Percentiles rank a stretch among this genome's conserved stretches.
These are phyloP conservation scores for Alloscopus bannaensis DNA, from an alignment of 2,888 invertebrate genomes.

Conservation along the genomic window DNA sequence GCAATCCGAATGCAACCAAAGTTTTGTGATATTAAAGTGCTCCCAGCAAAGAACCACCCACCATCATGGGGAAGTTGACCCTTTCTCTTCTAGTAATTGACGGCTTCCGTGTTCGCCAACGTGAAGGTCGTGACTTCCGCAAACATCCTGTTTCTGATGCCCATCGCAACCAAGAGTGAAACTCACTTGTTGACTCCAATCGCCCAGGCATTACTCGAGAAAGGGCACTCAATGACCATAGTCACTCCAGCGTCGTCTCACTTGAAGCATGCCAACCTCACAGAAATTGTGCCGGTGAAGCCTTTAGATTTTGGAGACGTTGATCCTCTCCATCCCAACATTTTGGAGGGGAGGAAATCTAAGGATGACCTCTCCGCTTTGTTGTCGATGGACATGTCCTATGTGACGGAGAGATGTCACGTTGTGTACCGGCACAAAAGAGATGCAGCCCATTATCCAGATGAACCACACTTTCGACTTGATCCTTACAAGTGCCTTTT, in stretches of 20 bases:
- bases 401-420: constrained; percentile 42
- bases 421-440: constrained; percentile 33
- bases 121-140: too few species aligned
- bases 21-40: too few species aligned
- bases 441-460: constrained; percentile 64
- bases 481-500: constrained; percentile 77
- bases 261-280: constrained; percentile 73
- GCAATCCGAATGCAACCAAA: too few species aligned
- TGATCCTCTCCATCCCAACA: background rate
- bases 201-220: constrained; percentile 27
- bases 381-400: constrained; percentile 38
- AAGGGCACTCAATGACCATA: constrained; percentile 43
- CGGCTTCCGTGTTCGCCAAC: too few species aligned
- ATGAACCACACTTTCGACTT: constrained; percentile 76
- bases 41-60: too few species aligned
- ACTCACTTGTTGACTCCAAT: constrained; percentile 56
- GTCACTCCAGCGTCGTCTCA: constrained; percentile 17
- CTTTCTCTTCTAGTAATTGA: too few species aligned
- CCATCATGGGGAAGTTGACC: too few species aligned
- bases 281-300: constrained; percentile 38
- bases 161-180: constrained; percentile 56
- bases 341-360: constrained; percentile 22
- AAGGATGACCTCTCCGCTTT: background rate
- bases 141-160: constrained; percentile 37
- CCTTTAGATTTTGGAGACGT: constrained; percentile 43